These are phyloP conservation scores for Mesoligia furuncula DNA, from an alignment of 2,888 invertebrate species.

Conservation along the genomic window DNA sequence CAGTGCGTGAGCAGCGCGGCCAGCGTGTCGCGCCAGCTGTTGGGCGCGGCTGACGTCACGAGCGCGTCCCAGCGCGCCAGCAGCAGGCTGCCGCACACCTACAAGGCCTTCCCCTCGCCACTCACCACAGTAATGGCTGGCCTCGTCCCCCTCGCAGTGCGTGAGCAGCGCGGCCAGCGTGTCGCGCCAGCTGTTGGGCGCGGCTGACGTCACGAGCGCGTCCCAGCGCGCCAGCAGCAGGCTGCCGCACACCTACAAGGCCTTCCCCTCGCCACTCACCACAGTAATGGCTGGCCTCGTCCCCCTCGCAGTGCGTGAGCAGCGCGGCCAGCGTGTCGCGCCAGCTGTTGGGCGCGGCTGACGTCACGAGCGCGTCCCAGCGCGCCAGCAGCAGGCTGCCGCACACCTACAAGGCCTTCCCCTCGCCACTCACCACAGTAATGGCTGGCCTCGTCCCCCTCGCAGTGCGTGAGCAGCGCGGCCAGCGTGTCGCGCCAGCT, in stretches of 20 bases:
- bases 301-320: conserved; percentile 94
- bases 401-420: too few species aligned
- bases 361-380: conserved; percentile 92
- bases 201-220: too few species aligned
- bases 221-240: too few species aligned
- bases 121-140: conserved; percentile 93
- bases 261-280: conserved; percentile 87
- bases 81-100: too few species aligned
- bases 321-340: conserved; percentile 91
- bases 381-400: conserved; percentile 92
- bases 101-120: not conserved
- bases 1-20: too few species aligned
- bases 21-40: too few species aligned
- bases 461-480: conserved; percentile 95
- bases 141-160: conserved; percentile 93
- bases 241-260: too few species aligned
- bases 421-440: conserved; percentile 92
- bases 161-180: conserved; percentile 94
- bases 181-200: too few species aligned
- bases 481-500: conserved; percentile 86
- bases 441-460: conserved; percentile 88
- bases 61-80: too few species aligned
- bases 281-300: conserved; percentile 91
- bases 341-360: conserved; percentile 86
- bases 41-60: too few species aligned